Conservation (phyloP, 2,888 invertebrate species). For the Trachelus tabidus region DNA sequence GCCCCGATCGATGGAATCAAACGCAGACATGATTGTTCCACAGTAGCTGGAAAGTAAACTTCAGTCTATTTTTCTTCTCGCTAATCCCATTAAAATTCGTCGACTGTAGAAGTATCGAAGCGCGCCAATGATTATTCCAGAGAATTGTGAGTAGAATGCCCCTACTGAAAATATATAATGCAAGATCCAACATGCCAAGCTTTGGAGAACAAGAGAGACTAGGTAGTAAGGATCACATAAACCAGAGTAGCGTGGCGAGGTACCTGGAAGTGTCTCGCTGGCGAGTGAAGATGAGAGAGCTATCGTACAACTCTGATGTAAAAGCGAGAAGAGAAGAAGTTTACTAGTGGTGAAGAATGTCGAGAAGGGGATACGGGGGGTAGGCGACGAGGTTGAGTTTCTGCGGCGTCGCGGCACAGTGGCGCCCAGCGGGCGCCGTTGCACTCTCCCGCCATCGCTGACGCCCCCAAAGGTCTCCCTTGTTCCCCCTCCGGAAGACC, state of each 20-base stretch:
- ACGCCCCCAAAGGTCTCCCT: conserved; percentile 33
- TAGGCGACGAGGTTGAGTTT: conserved; percentile 38
- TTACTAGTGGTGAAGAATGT: background rate
- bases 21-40: background rate
- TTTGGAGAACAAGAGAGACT: background rate
- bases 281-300: background rate
- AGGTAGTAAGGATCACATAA: background rate
- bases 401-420: conserved; percentile 53
- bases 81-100: background rate
- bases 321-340: background rate
- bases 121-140: background rate
- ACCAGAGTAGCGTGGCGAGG: background rate
- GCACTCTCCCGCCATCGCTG: conserved; percentile 45
- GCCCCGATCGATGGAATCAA: background rate
- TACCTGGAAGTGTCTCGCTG: background rate
- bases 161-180: background rate
- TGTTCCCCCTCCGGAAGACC: background rate
- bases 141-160: background rate
- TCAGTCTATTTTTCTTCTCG: background rate
- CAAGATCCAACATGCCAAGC: background rate
- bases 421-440: conserved; percentile 59
- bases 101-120: background rate
- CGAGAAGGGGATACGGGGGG: background rate
- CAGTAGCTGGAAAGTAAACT: background rate
- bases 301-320: background rate